Evolutionary conservation across 2,888 invertebrate genomes (phyloP), one percentile per base, ranked within the genome.

Genomic region (Sarcophaga carnaria): DNA sequence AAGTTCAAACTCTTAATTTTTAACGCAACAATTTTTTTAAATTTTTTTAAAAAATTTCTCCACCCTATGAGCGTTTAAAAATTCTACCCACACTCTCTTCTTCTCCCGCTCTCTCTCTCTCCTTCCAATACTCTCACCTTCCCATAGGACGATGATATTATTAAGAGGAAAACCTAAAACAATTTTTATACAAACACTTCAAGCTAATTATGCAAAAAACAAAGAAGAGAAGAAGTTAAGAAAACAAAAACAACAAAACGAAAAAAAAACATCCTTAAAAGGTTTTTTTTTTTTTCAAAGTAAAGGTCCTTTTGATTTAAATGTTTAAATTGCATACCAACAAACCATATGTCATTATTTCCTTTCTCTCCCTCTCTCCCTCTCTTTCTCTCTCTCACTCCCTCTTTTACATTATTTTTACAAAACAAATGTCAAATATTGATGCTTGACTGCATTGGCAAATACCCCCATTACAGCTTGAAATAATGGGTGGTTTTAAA

Each of bases 341-440:
- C 78, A 63, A 63, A 49, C 76, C 80, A 85, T 80, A 85, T 85
- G 84, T 62, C 71, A 76, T 85, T 10, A 80, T 80, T 77, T 80
- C 49, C 54, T 75, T 74, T 8, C 72, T 69, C 64, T 59, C 2
- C 22, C 27, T 37, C 11, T 37, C 20, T 2, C 22, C 1, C 72
- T 69, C 64, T 59, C 2, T n/a, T n/a, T 37, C 11, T 37, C 20
- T 1, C 22, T 77, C 20, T 20, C 47, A 6, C 49, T 3, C 72
- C 22, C 11, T 66, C 45, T 63, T 64, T 17, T 59, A 4, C 64
- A 70, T 78, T 37, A 80, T 80, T 80, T 85, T 85, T 80, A 80
- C 66, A 64, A 71, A 71, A 71, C 71, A 85, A 84, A 85, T 85
- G 76, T 76, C 80, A 85, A 85, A 83, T 80, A 85, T 77, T 85